Conservation (phyloP, 2,113 vertebrate genomes). For the Ardeotis arabs region DNA sequence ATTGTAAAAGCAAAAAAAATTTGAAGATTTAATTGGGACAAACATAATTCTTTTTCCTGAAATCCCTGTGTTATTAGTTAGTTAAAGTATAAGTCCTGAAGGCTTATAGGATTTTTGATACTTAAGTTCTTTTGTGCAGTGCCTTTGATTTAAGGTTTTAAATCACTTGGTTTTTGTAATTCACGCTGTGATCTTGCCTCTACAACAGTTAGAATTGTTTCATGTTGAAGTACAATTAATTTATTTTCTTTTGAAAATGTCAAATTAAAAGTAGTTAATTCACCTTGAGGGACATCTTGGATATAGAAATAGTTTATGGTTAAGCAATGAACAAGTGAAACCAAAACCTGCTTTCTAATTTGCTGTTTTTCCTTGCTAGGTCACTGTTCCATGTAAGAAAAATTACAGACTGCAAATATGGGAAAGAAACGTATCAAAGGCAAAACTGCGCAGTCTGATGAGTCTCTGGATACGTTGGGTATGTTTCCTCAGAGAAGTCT, state of each 20-base stretch:
- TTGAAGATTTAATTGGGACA: not conserved
- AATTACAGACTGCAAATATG: conserved; percentile 65
- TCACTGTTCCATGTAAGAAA: conserved; percentile 58
- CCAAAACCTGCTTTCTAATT: not conserved
- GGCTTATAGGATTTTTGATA: not conserved
- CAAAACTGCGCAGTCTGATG: conserved; percentile 61
- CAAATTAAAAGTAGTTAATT: not conserved
- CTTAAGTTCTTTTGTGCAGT: not conserved
- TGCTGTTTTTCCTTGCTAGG: conserved; percentile 47
- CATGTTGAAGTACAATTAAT: not conserved
- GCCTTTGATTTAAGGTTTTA: not conserved
- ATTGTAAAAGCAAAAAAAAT: not conserved
- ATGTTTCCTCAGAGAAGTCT: conserved; percentile 1
- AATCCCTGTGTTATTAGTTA: not conserved
- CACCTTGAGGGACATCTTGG: not conserved
- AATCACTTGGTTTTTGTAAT: not conserved
- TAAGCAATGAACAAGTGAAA: not conserved
- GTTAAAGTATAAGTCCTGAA: not conserved
- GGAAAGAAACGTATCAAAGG: conserved; percentile 80
- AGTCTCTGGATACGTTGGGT: conserved; percentile 63
- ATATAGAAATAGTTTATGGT: not conserved
- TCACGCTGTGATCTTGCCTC: not conserved
- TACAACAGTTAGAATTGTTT: not conserved
- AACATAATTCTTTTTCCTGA: not conserved
- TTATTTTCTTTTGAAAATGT: not conserved